These are phyloP conservation scores for Macrotis lagotis DNA, from an alignment of 2,113 vertebrate genomes.

Conservation along the genomic window DNA sequence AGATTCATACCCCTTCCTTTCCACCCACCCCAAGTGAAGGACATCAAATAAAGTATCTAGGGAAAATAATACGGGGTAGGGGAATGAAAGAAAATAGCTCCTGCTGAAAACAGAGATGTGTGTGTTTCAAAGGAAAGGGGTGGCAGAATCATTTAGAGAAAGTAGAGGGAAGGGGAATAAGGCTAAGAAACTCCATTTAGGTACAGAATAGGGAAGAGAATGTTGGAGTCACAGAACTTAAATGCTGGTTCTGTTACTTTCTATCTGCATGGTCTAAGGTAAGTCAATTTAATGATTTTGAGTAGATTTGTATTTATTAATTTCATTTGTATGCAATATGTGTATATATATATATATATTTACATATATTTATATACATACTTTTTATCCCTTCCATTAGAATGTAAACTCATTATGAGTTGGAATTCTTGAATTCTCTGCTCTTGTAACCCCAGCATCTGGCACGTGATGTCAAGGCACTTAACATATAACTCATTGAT, in stretches of 20 bases:
- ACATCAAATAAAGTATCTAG: slow-evolving; percentile 5
- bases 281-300: not conserved
- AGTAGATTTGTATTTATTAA: not conserved
- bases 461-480: not conserved
- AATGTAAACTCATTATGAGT: not conserved
- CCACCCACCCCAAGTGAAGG: not conserved
- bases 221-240: not conserved
- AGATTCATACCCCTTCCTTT: not conserved
- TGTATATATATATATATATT: no score
- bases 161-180: not conserved
- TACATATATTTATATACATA: not conserved
- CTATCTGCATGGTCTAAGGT: not conserved
- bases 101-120: not conserved
- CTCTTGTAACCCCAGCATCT: not conserved
- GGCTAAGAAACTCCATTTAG: not conserved
- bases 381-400: not conserved
- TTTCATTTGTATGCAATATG: not conserved
- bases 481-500: not conserved
- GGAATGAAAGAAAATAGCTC: not conserved
- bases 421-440: not conserved
- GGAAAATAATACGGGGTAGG: not conserved
- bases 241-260: not conserved
- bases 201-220: not conserved
- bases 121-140: not conserved
- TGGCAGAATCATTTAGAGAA: not conserved